phyloP scores from a whole-genome alignment of 2,888 invertebrate species.

The Ornithoptera alexandrae region DNA sequence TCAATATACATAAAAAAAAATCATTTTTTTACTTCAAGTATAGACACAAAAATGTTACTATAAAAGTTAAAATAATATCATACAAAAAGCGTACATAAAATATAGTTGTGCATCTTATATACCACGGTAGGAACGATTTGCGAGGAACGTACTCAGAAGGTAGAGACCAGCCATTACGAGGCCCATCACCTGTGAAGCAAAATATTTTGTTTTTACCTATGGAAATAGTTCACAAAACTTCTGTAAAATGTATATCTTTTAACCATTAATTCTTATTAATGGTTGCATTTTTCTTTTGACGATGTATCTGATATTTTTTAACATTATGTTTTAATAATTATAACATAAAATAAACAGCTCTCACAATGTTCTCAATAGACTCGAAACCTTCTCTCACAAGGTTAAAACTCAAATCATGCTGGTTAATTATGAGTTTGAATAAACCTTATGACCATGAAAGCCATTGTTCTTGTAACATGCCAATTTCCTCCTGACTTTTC shows the following conservation, averaged over 20 bases:
- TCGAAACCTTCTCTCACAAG: too few species aligned
- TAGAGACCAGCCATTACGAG: conserved; percentile 86
- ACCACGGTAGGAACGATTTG: conserved; percentile 87
- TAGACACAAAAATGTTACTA: conserved; percentile 1
- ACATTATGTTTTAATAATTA: too few species aligned
- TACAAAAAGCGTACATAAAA: background rate
- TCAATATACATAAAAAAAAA: background rate
- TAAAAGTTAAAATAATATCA: background rate
- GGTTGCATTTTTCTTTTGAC: too few species aligned
- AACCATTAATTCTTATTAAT: background rate
- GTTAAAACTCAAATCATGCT: too few species aligned
- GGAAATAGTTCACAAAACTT: background rate
- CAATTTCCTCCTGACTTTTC: too few species aligned
- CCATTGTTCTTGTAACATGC: too few species aligned
- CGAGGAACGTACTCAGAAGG: conserved; percentile 87
- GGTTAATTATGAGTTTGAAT: too few species aligned
- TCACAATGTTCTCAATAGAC: too few species aligned
- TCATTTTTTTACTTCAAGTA: background rate
- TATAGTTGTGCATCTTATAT: conserved; percentile 56
- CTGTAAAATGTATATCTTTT: background rate
- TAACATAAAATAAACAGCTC: too few species aligned
- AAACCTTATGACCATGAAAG: too few species aligned
- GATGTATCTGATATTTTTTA: too few species aligned
- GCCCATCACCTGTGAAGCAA: conserved; percentile 85
- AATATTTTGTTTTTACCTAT: background rate